Evolutionary conservation across 1,140 invertebrate species (phyloP).

Genomic region (Anthonomus grandis): DNA sequence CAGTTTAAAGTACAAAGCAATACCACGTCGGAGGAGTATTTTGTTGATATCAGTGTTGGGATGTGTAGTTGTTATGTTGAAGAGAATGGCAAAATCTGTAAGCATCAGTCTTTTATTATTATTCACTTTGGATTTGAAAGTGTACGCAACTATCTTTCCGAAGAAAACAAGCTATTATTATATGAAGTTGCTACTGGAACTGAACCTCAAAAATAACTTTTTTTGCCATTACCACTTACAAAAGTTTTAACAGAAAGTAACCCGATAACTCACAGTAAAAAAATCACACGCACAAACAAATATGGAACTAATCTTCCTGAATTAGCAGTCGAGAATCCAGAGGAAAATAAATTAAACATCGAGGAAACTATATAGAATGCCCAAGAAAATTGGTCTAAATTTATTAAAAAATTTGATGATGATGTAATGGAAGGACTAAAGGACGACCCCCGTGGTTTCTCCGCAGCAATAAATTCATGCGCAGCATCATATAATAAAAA

Average conservation of each 20-base stretch:
- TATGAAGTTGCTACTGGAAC: not conserved
- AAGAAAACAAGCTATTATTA: not conserved
- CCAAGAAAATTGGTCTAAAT: not conserved
- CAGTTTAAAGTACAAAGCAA: too few species aligned
- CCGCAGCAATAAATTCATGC: not conserved
- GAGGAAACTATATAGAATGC: too few species aligned
- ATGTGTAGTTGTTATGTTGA: not conserved
- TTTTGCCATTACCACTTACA: not conserved
- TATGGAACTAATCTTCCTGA: too few species aligned
- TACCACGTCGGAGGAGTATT: too few species aligned
- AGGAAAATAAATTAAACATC: too few species aligned
- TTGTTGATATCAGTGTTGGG: not conserved
- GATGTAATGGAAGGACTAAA: not conserved
- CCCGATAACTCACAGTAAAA: not conserved
- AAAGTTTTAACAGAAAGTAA: not conserved
- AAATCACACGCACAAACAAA: not conserved
- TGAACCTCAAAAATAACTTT: not conserved
- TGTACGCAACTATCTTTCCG: not conserved
- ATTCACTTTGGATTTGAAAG: not conserved
- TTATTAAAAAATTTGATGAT: not conserved
- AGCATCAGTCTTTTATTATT: not conserved
- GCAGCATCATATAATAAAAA: not conserved
- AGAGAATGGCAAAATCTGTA: not conserved
- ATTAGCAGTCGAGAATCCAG: not conserved
- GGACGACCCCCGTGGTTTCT: not conserved